A percentile compares a stretch with the other conserved stretches of the same genome.
phyloP scores from a whole-genome alignment of 2,888 invertebrate species.

The Branchipolynoe longqiensis region DNA sequence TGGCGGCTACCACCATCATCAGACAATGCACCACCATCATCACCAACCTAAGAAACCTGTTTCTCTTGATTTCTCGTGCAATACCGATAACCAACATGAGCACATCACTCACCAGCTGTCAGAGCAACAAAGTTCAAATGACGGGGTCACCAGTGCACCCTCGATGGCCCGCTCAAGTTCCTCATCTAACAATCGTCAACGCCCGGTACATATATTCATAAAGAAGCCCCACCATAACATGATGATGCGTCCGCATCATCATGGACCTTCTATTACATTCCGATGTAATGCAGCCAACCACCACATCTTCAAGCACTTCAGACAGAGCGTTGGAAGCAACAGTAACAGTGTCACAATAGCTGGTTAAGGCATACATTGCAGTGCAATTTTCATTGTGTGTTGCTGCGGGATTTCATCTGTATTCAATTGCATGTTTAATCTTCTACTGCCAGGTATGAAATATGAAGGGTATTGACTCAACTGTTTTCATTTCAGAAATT shows the following conservation, averaged over 20 bases:
- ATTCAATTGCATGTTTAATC: too few species aligned
- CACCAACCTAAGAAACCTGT: background rate
- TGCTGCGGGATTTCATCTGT: too few species aligned
- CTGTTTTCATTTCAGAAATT: too few species aligned
- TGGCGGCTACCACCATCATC: background rate
- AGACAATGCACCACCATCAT: background rate
- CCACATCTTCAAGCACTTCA: slow-evolving; percentile 37
- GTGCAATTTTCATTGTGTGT: too few species aligned
- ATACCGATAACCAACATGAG: slow-evolving; percentile 31
- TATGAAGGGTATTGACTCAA: too few species aligned
- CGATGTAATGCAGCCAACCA: slow-evolving; percentile 5
- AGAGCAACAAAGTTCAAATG: background rate
- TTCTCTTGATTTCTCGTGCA: slow-evolving; percentile 12
- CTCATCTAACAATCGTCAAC: slow-evolving; percentile 1
- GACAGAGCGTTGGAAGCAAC: background rate
- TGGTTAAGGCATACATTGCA: background rate
- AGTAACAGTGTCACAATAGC: slow-evolving; percentile 20
- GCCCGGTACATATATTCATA: slow-evolving; percentile 18
- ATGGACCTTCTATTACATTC: slow-evolving; percentile 8
- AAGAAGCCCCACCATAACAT: background rate
- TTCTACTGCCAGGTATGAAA: too few species aligned
- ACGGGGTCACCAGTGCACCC: slow-evolving; percentile 2
- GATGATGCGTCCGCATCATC: background rate
- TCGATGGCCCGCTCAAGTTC: background rate
- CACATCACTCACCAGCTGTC: slow-evolving; percentile 5